These are phyloP conservation scores for Agelastica alni DNA, from an alignment of 2,888 invertebrate genomes.

Conservation along the genomic window DNA sequence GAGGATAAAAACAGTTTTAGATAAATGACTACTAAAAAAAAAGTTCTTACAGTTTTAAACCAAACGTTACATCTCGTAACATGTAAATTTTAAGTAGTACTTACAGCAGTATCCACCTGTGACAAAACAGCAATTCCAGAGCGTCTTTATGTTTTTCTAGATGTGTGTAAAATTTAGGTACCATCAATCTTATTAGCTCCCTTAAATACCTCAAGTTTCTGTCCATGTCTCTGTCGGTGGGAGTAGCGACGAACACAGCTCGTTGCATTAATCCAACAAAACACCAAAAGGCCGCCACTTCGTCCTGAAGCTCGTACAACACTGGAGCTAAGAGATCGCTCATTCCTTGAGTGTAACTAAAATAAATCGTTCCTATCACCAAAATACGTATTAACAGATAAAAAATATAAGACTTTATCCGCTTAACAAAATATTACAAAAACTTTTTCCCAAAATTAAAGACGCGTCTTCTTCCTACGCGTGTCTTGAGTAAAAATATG, in stretches of 20 bases:
- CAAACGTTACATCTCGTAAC: too few species aligned
- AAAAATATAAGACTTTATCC: too few species aligned
- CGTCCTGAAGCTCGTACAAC: conserved; percentile 89
- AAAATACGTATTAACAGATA: too few species aligned
- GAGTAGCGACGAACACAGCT: conserved; percentile 92
- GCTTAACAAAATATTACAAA: too few species aligned
- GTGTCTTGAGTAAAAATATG: too few species aligned
- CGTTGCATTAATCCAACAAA: conserved; percentile 95
- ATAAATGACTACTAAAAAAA: too few species aligned
- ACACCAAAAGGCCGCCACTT: conserved; percentile 97
- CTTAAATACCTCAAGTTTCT: conserved; percentile 84
- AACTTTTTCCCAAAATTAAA: too few species aligned
- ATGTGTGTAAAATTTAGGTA: conserved; percentile 88
- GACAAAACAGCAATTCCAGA: conserved; percentile 88
- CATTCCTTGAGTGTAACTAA: conserved; percentile 80
- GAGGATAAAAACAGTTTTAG: too few species aligned
- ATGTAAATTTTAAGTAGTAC: too few species aligned
- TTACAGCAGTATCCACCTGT: conserved; percentile 91
- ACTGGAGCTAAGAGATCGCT: conserved; percentile 94
- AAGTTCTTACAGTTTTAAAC: too few species aligned
- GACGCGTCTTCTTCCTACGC: too few species aligned
- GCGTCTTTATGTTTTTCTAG: conserved; percentile 83
- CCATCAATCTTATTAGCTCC: conserved; percentile 85
- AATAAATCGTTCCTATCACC: conserved; percentile 1
- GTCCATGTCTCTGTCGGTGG: conserved; percentile 94